A percentile compares a stretch with the other conserved stretches of the same genome.
phyloP scores from a whole-genome alignment of 92 coral and sea anemone genomes.

The Blastomussa wellsi region DNA sequence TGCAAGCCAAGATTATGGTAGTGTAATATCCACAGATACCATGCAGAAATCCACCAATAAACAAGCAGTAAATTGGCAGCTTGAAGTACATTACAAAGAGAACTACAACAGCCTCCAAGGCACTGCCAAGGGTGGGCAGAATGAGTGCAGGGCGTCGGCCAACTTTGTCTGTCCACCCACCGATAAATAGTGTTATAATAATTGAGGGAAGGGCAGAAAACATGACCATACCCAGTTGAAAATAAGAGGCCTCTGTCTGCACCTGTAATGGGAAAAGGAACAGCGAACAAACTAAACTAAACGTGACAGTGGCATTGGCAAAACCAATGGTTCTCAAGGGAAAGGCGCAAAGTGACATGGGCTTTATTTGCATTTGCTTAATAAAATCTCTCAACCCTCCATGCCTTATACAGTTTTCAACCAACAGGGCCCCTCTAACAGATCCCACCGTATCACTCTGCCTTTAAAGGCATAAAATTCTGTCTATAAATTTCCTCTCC shows the following conservation, averaged over 20 bases:
- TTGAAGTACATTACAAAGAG: slow-evolving; percentile 58
- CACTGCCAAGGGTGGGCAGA: slow-evolving; percentile 57
- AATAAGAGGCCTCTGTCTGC: slow-evolving; percentile 64
- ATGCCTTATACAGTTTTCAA: too few species aligned
- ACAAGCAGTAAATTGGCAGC: slow-evolving; percentile 63
- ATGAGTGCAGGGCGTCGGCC: slow-evolving; percentile 77
- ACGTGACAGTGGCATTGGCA: too few species aligned
- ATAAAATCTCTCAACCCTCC: too few species aligned
- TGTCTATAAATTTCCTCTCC: too few species aligned
- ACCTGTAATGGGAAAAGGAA: slow-evolving; percentile 44
- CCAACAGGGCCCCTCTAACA: too few species aligned
- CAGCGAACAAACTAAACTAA: too few species aligned
- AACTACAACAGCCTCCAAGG: slow-evolving; percentile 51
- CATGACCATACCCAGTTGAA: slow-evolving; percentile 54
- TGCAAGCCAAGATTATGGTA: slow-evolving; percentile 57
- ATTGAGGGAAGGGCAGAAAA: slow-evolving; percentile 66
- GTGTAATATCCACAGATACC: slow-evolving; percentile 76
- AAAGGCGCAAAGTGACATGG: too few species aligned
- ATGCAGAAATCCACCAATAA: slow-evolving; percentile 62
- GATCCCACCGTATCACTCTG: too few species aligned
- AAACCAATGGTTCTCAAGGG: too few species aligned
- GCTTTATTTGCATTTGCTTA: too few species aligned
- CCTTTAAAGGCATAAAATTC: too few species aligned
- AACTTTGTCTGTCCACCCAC: slow-evolving; percentile 78
- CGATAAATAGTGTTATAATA: slow-evolving; percentile 73